These are phyloP conservation scores for Euzetes globulus DNA, from an alignment of 2,888 invertebrate species.

Conservation along the genomic window DNA sequence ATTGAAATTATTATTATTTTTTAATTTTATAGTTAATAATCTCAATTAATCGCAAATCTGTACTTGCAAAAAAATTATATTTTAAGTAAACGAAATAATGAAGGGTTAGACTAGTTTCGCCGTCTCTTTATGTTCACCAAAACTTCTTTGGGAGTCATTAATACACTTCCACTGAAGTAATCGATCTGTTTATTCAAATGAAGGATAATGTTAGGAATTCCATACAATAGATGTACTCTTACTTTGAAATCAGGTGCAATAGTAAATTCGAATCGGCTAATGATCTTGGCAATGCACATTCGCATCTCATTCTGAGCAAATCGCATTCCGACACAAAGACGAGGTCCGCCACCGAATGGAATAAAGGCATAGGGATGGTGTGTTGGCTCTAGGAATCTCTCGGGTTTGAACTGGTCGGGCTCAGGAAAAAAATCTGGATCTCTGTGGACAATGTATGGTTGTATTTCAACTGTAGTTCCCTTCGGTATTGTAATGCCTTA, in stretches of 20 bases:
- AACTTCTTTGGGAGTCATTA: constrained; percentile 23
- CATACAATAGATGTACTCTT: no score
- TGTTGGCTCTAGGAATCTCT: constrained; percentile 37
- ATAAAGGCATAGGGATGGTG: constrained; percentile 18
- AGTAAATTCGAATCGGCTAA: not conserved
- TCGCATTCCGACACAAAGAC: constrained; percentile 5
- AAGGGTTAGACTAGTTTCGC: not conserved
- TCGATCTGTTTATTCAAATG: not conserved
- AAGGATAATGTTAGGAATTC: no score
- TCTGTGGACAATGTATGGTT: constrained; percentile 37
- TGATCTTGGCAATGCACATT: constrained; percentile 21
- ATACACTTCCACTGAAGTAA: constrained; percentile 14
- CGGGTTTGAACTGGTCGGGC: constrained; percentile 39
- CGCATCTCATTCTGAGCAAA: constrained; percentile 27
- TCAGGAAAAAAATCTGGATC: constrained; percentile 38
- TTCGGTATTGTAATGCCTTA: constrained; percentile 38
- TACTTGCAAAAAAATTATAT: no score
- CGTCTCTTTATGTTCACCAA: constrained; percentile 15
- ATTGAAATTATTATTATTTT: no score
- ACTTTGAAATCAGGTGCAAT: not conserved
- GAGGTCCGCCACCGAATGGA: constrained; percentile 19
- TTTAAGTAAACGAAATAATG: no score
- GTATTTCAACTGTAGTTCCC: constrained; percentile 34
- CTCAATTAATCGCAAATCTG: no score
- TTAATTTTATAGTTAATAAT: no score